Evolutionary conservation across 1,140 invertebrate species (phyloP), one percentile per base, ranked within the genome.

Genomic region (Pseudomyrmex flavicornis): DNA sequence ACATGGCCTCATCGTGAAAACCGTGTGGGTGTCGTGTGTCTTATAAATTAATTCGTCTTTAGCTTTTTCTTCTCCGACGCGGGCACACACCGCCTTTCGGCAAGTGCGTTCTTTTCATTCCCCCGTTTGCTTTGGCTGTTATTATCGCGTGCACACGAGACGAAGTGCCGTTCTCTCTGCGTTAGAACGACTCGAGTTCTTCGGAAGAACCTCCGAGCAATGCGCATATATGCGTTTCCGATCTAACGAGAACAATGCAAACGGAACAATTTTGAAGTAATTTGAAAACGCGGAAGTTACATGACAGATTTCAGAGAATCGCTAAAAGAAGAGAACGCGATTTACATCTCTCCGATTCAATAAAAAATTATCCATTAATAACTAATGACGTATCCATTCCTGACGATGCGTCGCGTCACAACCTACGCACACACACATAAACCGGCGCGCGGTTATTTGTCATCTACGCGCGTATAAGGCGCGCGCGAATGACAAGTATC

Each of bases 401-500:
- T n/a, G 35, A 48, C 13, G 12, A 26, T 70, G 9, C 5, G n/a
- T 65, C 62, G 50, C 13, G 13, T 65, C 58, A 35, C 35, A 0
- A 35, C 35, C 35, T 22, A 35, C 35, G 35, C 35, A 5, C 35
- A 35, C 35, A 35, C 35, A 35, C 26, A 26, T 7, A 35, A 35
- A 35, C 35, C 35, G 35, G 35, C 5, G 5, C 5, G 4, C 35
- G 35, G 35, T 50, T 52, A 22, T 70, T 10, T 52, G 48, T n/a
- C 46, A 44, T 17, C 48, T 54, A 35, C 35, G 35, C 35, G 46
- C 48, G 10, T 66, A 12, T 44, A 65, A 76, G 46, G 48, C 44
- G 52, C 52, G 63, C 48, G 44, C 22, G 10, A 58, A 75, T 26
- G 15, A 80, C 52, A 74, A 68, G 94, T 93, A 96, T 93, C 95